A percentile compares a stretch with the other conserved stretches of the same genome.
phyloP scores from a whole-genome alignment of 2,888 invertebrate genomes.

The Dasysyrphus tricinctus region DNA sequence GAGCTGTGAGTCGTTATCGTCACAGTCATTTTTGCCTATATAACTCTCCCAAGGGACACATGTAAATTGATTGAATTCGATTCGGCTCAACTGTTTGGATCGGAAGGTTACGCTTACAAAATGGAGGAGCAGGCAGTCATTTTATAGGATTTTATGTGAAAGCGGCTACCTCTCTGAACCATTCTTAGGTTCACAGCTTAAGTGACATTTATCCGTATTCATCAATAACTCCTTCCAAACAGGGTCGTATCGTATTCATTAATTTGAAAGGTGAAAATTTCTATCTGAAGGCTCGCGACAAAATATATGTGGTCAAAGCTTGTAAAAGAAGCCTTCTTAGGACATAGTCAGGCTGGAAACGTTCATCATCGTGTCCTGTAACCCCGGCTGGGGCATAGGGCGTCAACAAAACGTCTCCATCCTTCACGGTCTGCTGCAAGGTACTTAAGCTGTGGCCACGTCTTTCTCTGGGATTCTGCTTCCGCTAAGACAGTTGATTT shows the following conservation, averaged over 20 bases:
- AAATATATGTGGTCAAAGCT: background rate
- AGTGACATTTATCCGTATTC: slow-evolving; percentile 13
- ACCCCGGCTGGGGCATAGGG: too few relatives aligned
- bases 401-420: too few relatives aligned
- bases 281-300: background rate
- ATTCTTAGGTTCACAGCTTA: background rate
- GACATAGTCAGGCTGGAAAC: too few relatives aligned
- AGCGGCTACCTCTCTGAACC: background rate
- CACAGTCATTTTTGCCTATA: slow-evolving; percentile 10
- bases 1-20: slow-evolving; percentile 19
- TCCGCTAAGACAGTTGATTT: too few relatives aligned
- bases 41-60: slow-evolving; percentile 53
- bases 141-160: slow-evolving; percentile 33
- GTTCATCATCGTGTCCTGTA: too few relatives aligned
- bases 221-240: slow-evolving; percentile 10
- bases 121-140: slow-evolving; percentile 56
- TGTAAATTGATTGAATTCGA: slow-evolving; percentile 75
- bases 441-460: too few relatives aligned
- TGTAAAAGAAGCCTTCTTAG: too few relatives aligned
- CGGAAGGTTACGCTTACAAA: slow-evolving; percentile 56
- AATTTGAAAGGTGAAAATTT: background rate
- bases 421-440: too few relatives aligned
- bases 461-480: too few relatives aligned
- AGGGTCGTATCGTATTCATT: slow-evolving; percentile 28
- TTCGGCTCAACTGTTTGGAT: slow-evolving; percentile 60